Conservation (phyloP, 1,140 invertebrate genomes). For the Formica exsecta region DNA sequence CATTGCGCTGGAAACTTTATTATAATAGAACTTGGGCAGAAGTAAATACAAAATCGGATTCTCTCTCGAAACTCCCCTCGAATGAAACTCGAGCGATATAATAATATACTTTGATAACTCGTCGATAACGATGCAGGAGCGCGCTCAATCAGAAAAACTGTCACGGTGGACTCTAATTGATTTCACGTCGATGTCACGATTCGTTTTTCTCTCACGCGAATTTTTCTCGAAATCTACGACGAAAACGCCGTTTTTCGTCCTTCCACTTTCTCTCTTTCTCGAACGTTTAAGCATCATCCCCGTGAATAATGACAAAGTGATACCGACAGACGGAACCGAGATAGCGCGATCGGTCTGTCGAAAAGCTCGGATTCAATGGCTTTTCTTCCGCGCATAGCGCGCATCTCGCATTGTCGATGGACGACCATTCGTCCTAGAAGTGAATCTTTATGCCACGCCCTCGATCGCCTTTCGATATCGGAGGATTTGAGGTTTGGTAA, state of each 20-base stretch:
- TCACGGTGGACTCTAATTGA: slow-evolving; percentile 37
- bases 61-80: slow-evolving; percentile 14
- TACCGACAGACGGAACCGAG: slow-evolving; percentile 58
- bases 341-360: slow-evolving; percentile 64
- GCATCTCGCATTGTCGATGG: slow-evolving; percentile 23
- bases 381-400: slow-evolving; percentile 45
- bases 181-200: slow-evolving; percentile 32
- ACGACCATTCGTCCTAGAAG: slow-evolving; percentile 32
- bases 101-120: slow-evolving; percentile 9
- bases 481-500: not conserved
- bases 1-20: slow-evolving; percentile 28
- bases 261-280: not conserved
- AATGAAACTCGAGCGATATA: slow-evolving; percentile 5
- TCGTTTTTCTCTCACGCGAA: not conserved
- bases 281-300: slow-evolving; percentile 35
- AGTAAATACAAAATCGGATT: not conserved
- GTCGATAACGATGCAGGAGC: slow-evolving; percentile 12
- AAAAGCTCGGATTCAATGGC: slow-evolving; percentile 60
- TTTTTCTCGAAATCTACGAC: slow-evolving; percentile 18
- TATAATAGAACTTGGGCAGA: slow-evolving; percentile 10
- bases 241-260: not conserved
- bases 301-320: slow-evolving; percentile 48
- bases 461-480: slow-evolving; percentile 25
- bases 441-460: slow-evolving; percentile 39
- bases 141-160: slow-evolving; percentile 2